Conservation (phyloP, 2,797 vertebrate genomes). For the Petrocephalus schoutedeni region DNA sequence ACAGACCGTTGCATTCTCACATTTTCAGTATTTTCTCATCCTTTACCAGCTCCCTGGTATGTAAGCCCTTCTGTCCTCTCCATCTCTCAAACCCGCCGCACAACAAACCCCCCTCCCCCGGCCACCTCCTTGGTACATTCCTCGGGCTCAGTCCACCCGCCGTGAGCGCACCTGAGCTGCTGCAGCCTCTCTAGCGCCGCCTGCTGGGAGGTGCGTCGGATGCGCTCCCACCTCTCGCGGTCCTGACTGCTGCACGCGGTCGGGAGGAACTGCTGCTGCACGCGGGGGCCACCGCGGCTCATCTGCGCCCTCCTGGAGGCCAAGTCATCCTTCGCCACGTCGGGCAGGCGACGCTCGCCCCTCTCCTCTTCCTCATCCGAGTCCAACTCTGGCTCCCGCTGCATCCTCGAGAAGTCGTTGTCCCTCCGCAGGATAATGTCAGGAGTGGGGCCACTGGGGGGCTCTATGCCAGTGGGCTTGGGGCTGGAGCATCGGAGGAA, state of each 20-base stretch:
- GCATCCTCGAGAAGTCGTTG: slow-evolving; percentile 69
- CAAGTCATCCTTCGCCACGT: slow-evolving; percentile 85
- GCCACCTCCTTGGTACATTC: neutral
- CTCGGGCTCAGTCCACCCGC: neutral
- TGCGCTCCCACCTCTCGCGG: slow-evolving; percentile 65
- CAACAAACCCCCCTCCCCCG: neutral
- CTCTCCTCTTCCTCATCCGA: slow-evolving; percentile 60
- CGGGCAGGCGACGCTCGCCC: slow-evolving; percentile 64
- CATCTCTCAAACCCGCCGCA: neutral
- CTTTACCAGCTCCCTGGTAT: neutral
- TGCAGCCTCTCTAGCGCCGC: slow-evolving; percentile 59
- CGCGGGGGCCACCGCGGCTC: slow-evolving; percentile 38
- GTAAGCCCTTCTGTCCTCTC: neutral
- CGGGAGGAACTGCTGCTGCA: slow-evolving; percentile 58
- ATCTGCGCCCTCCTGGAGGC: slow-evolving; percentile 64
- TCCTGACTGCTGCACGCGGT: slow-evolving; percentile 58
- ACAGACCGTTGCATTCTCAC: neutral
- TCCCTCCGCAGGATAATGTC: slow-evolving; percentile 79
- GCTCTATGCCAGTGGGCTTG: slow-evolving; percentile 55
- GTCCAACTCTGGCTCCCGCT: slow-evolving; percentile 65
- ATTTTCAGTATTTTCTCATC: neutral
- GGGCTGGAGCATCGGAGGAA: slow-evolving; percentile 34
- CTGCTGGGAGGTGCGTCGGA: slow-evolving; percentile 62
- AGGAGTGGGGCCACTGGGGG: slow-evolving; percentile 43
- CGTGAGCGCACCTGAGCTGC: slow-evolving; percentile 28